Percentiles rank a stretch among this genome's conserved stretches.
Evolutionary conservation across 2,113 vertebrate genomes (phyloP).

Genomic region (Planiliza haematocheilus): DNA sequence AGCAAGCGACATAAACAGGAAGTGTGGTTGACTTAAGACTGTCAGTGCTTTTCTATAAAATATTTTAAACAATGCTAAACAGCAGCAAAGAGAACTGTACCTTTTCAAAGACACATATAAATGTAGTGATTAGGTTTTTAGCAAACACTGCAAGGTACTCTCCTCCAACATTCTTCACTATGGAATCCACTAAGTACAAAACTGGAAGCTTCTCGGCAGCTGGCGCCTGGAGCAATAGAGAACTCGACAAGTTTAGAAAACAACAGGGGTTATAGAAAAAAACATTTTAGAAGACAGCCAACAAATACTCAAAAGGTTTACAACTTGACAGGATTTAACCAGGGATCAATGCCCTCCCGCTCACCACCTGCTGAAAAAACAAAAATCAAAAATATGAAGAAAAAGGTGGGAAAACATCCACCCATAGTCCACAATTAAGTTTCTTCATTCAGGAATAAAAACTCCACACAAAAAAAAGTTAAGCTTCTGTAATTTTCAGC

Average conservation of each 20-base stretch:
- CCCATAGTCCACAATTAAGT: neutral
- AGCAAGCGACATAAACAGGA: conserved; percentile 62
- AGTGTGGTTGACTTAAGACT: conserved; percentile 26
- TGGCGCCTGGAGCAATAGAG: conserved; percentile 95
- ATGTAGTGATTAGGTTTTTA: conserved; percentile 99
- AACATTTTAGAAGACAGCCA: conserved; percentile 66
- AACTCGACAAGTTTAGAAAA: conserved; percentile 99
- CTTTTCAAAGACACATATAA: conserved; percentile 99
- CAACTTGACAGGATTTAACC: conserved; percentile 30
- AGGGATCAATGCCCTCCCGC: neutral
- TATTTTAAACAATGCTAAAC: conserved; percentile 41
- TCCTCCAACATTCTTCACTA: conserved; percentile 99
- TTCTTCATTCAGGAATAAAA: conserved; percentile 27
- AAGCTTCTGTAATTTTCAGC: neutral
- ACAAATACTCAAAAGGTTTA: conserved; percentile 30
- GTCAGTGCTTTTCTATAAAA: conserved; percentile 9
- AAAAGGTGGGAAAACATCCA: neutral
- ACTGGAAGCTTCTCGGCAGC: conserved; percentile 97
- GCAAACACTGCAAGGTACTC: conserved; percentile 99
- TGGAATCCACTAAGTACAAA: conserved; percentile 99
- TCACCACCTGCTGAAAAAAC: neutral
- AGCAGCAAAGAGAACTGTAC: conserved; percentile 86
- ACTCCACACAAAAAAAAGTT: neutral
- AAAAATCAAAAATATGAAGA: neutral
- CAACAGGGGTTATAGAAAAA: conserved; percentile 78